Base-by-base conservation (phyloP, 2,113 vertebrate species). In the Leiothrix lutea region DNA sequence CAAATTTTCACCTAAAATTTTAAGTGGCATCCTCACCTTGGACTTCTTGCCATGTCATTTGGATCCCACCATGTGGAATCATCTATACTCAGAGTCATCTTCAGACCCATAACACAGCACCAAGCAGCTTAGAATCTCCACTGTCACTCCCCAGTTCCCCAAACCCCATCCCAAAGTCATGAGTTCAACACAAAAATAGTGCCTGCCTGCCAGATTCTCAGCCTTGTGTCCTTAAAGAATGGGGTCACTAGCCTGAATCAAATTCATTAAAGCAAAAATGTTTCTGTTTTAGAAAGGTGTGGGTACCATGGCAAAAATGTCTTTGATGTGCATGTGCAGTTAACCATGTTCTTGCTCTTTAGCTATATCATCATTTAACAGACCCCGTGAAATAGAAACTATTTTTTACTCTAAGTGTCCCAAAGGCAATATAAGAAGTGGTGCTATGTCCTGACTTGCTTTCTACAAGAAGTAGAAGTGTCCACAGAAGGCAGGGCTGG, bases 271-370 rank as follows among this genome's bases (percentile, higher is more conserved):
- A 65, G 14, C 50, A 66, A 88, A 86, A 71, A 23, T 22, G 31
- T 28, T 69, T 48, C 36, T 1, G 1, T 40, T 88, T 54, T 0
- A 65, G 38, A 70, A 77, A 80, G 45, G 25, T 50, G 24, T 24
- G 16, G 36, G 21, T 57, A 33, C 23, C 24, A 42, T 9, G 4
- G 60, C 40, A 85, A 45, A 65, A 51, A 66, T 28, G 11, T 42
- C 62, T 86, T 67, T 51, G 47, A 58, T 11, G 14, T 35, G n/a
- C 31, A 21, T 0, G 0, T 70, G 51, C 14, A 56, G 35, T 42
- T 58, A 92, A 35, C 11, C 7, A 8, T 0, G 0, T 62, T 61
- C 86, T 67, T 62, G 33, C 33, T 81, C 14, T 72, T 11, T 22
- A n/a, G 75, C 1, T 17, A 4, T 4, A 14, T 21, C 35, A 51